phyloP scores from a whole-genome alignment of 2,113 vertebrate species.

The Upupa epops region DNA sequence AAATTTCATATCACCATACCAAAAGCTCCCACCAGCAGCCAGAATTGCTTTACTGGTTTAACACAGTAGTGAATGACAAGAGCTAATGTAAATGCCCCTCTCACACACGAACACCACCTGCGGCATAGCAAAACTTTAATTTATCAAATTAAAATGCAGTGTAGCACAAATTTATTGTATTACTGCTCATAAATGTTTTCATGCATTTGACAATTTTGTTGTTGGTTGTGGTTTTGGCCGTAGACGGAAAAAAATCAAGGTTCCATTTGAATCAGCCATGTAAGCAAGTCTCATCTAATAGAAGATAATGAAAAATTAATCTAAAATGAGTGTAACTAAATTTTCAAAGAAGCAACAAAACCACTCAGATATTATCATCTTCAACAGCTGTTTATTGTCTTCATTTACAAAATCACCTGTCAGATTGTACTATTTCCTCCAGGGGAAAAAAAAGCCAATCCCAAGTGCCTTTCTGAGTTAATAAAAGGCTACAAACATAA shows the following conservation, averaged over 20 bases:
- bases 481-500: not conserved
- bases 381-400: constrained; percentile 73
- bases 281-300: constrained; percentile 62
- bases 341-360: constrained; percentile 68
- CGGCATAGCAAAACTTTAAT: not conserved
- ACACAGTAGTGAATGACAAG: not conserved
- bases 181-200: constrained; percentile 4
- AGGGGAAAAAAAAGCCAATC: not conserved
- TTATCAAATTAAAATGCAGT: constrained; percentile 45
- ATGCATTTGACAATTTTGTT: constrained; percentile 19
- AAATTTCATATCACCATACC: not conserved
- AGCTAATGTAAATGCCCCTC: not conserved
- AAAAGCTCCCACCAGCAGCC: not conserved
- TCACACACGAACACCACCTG: not conserved
- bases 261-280: constrained; percentile 45
- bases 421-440: constrained; percentile 33
- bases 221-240: constrained; percentile 48
- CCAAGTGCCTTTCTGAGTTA: not conserved
- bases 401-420: constrained; percentile 67
- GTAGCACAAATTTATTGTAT: not conserved
- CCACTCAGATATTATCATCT: constrained; percentile 63
- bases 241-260: constrained; percentile 39
- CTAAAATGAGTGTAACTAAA: constrained; percentile 57
- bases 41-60: not conserved
- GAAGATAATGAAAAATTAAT: constrained; percentile 77